Conservation (phyloP, 2,113 vertebrate species). For the Upupa epops region DNA sequence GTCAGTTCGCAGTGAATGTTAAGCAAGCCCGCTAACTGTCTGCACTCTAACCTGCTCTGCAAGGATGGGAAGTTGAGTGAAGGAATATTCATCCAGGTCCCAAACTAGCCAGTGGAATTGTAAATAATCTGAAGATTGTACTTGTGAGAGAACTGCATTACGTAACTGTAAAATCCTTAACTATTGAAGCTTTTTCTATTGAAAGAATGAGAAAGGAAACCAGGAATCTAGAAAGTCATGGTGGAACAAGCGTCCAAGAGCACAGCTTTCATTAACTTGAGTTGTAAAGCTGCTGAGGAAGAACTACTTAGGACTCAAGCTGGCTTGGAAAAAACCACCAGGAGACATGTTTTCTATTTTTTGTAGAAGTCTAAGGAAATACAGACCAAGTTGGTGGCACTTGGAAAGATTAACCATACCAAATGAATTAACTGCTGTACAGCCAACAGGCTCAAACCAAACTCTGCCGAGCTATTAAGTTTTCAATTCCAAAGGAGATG, state of each 20-base stretch:
- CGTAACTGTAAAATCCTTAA: not conserved
- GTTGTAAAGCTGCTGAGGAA: not conserved
- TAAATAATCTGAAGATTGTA: not conserved
- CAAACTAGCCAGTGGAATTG: not conserved
- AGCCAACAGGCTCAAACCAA: not conserved
- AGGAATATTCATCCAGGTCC: not conserved
- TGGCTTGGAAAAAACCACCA: not conserved
- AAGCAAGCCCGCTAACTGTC: not conserved
- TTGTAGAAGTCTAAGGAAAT: not conserved
- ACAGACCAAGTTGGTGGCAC: not conserved
- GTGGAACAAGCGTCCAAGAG: not conserved
- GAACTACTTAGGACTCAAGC: not conserved
- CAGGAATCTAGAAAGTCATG: not conserved
- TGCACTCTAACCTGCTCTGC: not conserved
- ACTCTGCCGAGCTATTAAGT: not conserved
- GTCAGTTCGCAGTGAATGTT: not conserved
- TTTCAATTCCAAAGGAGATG: not conserved
- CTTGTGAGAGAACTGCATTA: not conserved
- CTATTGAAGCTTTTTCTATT: not conserved
- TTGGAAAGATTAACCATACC: not conserved
- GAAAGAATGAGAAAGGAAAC: not conserved
- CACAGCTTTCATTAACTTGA: not conserved
- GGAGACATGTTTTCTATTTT: not conserved
- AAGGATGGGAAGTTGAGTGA: not conserved
- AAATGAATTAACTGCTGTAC: not conserved